Evolutionary conservation across 2,888 invertebrate genomes (phyloP).

Genomic region (Luperina nickerlii): DNA sequence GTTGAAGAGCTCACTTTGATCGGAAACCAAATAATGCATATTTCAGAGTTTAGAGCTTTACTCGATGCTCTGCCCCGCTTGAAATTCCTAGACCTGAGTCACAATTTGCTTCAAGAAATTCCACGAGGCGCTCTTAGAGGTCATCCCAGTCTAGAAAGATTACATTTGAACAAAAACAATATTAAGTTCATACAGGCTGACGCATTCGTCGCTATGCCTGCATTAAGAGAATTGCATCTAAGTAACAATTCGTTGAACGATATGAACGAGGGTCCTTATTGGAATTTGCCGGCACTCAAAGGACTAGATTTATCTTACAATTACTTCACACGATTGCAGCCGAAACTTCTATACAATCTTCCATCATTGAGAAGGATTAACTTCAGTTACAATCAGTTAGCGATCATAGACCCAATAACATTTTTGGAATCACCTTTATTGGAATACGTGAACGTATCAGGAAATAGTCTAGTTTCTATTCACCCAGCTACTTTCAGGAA

Average conservation of each 20-base stretch:
- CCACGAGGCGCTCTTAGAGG: constrained; percentile 95
- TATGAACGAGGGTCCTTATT: constrained; percentile 93
- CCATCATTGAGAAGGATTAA: constrained; percentile 94
- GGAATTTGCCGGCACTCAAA: constrained; percentile 96
- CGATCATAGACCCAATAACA: constrained; percentile 92
- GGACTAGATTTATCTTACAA: constrained; percentile 95
- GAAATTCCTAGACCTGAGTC: constrained; percentile 94
- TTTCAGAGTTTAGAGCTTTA: constrained; percentile 93
- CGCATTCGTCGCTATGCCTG: constrained; percentile 95
- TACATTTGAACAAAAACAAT: constrained; percentile 95
- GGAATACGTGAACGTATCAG: constrained; percentile 95
- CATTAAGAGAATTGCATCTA: constrained; percentile 94
- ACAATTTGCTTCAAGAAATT: constrained; percentile 94
- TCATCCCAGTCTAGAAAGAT: constrained; percentile 94
- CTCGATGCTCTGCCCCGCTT: constrained; percentile 94
- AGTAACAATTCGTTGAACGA: constrained; percentile 95
- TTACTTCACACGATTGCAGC: constrained; percentile 93
- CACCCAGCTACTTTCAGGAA: constrained; percentile 95
- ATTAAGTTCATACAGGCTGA: constrained; percentile 94
- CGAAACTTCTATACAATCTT: constrained; percentile 93
- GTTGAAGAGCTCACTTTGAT: constrained; percentile 94
- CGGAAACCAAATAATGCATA: constrained; percentile 94
- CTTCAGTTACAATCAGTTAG: constrained; percentile 93
- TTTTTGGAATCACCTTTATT: constrained; percentile 93
- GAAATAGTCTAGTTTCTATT: constrained; percentile 92